Percentiles rank a stretch among this genome's conserved stretches.
Conservation (phyloP, 2,888 invertebrate genomes). For the Ephialtes manifestator region DNA sequence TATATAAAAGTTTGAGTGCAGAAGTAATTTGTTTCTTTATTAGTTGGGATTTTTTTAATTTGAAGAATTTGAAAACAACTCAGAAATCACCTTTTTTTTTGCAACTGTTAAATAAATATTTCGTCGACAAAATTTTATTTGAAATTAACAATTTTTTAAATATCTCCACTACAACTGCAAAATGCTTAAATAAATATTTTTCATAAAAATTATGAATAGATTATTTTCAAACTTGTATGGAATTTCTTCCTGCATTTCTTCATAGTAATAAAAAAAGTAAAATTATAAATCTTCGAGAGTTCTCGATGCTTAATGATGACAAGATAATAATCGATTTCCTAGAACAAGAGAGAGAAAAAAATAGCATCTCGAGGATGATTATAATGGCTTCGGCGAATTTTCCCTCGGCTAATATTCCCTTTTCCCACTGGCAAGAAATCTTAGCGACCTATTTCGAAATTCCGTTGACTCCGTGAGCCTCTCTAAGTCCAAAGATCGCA, state of each 20-base stretch:
- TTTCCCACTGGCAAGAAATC: constrained; percentile 3
- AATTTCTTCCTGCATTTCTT: too few relatives aligned
- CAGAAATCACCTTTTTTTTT: too few relatives aligned
- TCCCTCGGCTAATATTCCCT: constrained; percentile 36
- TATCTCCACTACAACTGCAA: too few relatives aligned
- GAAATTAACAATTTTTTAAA: too few relatives aligned
- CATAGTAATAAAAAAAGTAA: neutral
- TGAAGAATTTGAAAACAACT: too few relatives aligned
- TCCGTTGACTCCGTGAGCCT: constrained; percentile 10
- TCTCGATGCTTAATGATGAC: neutral
- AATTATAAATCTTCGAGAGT: neutral
- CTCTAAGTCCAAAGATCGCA: constrained; percentile 17
- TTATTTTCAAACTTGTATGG: neutral
- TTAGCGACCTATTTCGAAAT: constrained; percentile 28
- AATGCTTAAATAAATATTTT: too few relatives aligned
- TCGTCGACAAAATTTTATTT: too few relatives aligned
- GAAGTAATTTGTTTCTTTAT: neutral
- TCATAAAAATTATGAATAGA: too few relatives aligned
- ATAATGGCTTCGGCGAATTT: neutral
- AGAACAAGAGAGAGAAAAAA: neutral
- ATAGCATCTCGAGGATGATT: neutral
- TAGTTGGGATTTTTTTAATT: neutral
- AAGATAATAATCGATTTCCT: constrained; percentile 7
- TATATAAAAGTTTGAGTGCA: neutral
- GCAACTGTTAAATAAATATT: too few relatives aligned